Conservation (phyloP, 2,888 invertebrate genomes). For the Noctua janthina region DNA sequence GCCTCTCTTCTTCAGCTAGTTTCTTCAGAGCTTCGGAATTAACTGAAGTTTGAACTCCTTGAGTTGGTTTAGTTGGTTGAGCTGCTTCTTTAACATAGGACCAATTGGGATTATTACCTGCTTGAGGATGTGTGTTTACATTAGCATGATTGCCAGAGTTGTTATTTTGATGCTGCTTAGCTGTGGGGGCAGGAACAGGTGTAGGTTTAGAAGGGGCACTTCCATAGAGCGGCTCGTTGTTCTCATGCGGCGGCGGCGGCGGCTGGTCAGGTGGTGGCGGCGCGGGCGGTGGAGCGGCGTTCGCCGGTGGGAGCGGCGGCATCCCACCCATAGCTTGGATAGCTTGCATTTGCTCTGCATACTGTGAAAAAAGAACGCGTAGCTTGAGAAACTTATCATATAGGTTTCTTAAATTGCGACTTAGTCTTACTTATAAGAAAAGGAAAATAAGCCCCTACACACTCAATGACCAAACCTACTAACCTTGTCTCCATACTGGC, state of each 20-base stretch:
- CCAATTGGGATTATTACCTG: constrained; percentile 80
- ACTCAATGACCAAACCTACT: constrained; percentile 14
- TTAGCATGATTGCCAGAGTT: constrained; percentile 65
- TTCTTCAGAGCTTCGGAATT: constrained; percentile 84
- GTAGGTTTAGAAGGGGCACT: constrained; percentile 63
- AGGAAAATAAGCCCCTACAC: not conserved
- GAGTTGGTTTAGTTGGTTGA: constrained; percentile 54
- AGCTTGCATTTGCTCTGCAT: constrained; percentile 84
- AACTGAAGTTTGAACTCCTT: constrained; percentile 61
- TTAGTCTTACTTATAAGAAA: not conserved
- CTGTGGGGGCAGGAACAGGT: constrained; percentile 70
- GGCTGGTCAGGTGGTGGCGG: constrained; percentile 77
- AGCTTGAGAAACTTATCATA: not conserved
- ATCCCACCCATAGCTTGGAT: constrained; percentile 76
- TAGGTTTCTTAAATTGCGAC: not conserved
- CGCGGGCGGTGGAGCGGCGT: constrained; percentile 74
- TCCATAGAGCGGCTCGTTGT: constrained; percentile 83
- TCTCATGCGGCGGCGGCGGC: constrained; percentile 83
- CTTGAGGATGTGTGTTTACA: constrained; percentile 64
- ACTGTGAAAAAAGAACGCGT: constrained; percentile 74
- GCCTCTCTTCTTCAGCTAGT: constrained; percentile 93
- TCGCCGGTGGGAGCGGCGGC: constrained; percentile 78
- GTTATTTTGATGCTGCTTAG: constrained; percentile 59
- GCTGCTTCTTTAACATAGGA: constrained; percentile 71
- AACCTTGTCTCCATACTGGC: constrained; percentile 94